phyloP scores from a whole-genome alignment of 2,888 invertebrate species.

The Chironomus tentans region DNA sequence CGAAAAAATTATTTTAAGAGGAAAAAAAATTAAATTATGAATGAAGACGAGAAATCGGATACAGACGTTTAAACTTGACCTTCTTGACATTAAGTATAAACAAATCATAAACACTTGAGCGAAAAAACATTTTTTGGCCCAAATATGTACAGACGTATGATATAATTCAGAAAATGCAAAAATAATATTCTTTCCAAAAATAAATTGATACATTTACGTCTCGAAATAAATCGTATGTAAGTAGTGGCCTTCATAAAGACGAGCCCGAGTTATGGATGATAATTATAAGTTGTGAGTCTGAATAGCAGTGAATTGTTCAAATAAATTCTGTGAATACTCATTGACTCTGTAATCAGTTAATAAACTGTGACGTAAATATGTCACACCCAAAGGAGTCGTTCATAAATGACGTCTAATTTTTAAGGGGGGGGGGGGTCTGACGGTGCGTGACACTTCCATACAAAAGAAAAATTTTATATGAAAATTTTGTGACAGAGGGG shows the following conservation, averaged over 20 bases:
- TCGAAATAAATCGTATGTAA: background rate
- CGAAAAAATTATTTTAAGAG: background rate
- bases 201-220: background rate
- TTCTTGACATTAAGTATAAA: conserved; percentile 13
- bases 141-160: background rate
- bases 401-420: too few species aligned
- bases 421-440: too few species aligned
- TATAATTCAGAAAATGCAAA: background rate
- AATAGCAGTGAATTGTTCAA: too few species aligned
- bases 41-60: background rate
- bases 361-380: too few species aligned
- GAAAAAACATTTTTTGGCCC: background rate
- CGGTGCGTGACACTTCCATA: too few species aligned
- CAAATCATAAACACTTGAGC: conserved; percentile 23
- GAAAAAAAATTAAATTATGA: conserved; percentile 6
- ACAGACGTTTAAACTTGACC: conserved; percentile 21
- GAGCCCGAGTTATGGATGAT: too few species aligned
- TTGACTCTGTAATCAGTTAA: too few species aligned
- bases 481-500: too few species aligned
- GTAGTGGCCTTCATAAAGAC: background rate
- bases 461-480: too few species aligned
- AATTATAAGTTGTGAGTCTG: too few species aligned
- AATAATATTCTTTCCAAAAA: background rate
- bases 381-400: too few species aligned
- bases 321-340: too few species aligned